A percentile compares a stretch with the other conserved stretches of the same genome.
Evolutionary conservation across 92 coral and sea anemone genomes (phyloP).

Genomic region (Bergia puertoricense): DNA sequence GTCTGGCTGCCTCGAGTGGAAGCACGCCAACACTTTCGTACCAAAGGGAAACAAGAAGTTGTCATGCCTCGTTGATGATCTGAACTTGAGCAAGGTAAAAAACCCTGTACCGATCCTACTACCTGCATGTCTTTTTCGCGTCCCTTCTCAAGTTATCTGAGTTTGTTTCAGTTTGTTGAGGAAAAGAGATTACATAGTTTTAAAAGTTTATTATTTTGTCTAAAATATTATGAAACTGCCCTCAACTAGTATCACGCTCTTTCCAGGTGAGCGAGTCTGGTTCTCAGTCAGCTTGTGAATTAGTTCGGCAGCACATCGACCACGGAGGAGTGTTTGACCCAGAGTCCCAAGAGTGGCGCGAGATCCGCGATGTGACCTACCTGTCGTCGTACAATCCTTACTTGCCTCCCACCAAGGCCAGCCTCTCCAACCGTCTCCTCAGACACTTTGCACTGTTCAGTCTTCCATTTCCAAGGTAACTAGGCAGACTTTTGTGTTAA

Average conservation of each 20-base stretch:
- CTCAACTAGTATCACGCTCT: not conserved
- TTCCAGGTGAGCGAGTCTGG: slow-evolving; percentile 68
- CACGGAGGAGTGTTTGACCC: slow-evolving; percentile 98
- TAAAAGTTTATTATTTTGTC: too few relatives aligned
- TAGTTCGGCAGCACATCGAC: slow-evolving; percentile 96
- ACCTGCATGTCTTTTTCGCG: not conserved
- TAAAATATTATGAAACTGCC: too few relatives aligned
- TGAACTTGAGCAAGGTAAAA: slow-evolving; percentile 90
- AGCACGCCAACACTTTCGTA: slow-evolving; percentile 93
- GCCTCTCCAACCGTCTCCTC: slow-evolving; percentile 80
- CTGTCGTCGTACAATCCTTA: slow-evolving; percentile 92
- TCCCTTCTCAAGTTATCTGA: too few relatives aligned
- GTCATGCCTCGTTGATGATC: slow-evolving; percentile 89
- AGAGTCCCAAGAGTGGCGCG: slow-evolving; percentile 93
- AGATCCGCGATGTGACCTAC: slow-evolving; percentile 89
- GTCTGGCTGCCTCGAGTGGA: slow-evolving; percentile 92
- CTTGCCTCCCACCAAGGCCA: slow-evolving; percentile 88
- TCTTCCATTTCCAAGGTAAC: slow-evolving; percentile 93
- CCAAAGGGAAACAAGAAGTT: slow-evolving; percentile 95
- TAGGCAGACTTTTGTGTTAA: not conserved
- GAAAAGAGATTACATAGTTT: too few relatives aligned
- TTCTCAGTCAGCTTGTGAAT: slow-evolving; percentile 91
- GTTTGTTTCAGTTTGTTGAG: too few relatives aligned
- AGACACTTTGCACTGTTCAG: slow-evolving; percentile 93
- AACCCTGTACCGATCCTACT: not conserved